These are phyloP conservation scores for Drosophila melanica DNA, from an alignment of 1,140 invertebrate genomes.

Conservation along the genomic window DNA sequence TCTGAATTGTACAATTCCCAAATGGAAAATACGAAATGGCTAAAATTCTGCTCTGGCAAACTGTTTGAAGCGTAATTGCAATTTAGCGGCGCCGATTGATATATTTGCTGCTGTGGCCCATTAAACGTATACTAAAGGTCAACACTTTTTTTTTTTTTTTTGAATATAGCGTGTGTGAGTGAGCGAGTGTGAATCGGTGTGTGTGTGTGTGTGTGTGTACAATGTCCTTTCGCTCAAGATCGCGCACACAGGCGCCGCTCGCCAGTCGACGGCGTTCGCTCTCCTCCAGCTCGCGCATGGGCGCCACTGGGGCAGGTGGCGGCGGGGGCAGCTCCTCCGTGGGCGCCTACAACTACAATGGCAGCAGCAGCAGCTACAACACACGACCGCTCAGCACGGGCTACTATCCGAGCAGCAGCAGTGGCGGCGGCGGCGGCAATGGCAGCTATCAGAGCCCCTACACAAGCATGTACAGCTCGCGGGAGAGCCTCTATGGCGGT, in stretches of 20 bases:
- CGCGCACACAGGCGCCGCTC: conserved; percentile 76
- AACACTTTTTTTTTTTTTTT: no score
- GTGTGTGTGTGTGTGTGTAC: background rate
- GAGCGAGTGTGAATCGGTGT: background rate
- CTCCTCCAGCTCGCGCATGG: conserved; percentile 71
- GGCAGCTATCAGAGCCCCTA: conserved; percentile 79
- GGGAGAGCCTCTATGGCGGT: conserved; percentile 77
- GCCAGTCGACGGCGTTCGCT: conserved; percentile 72
- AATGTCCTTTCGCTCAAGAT: conserved; percentile 84
- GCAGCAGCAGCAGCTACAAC: conserved; percentile 57
- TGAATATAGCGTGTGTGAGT: conserved; percentile 12
- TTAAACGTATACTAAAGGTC: conserved; percentile 32
- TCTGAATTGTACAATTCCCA: conserved; percentile 48
- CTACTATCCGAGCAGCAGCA: conserved; percentile 62
- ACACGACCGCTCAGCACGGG: conserved; percentile 73
- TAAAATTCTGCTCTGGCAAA: conserved; percentile 11
- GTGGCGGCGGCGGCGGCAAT: conserved; percentile 44
- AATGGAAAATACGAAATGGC: conserved; percentile 23
- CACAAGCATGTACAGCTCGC: conserved; percentile 74
- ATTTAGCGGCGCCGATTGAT: conserved; percentile 53
- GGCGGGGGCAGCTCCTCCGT: conserved; percentile 17
- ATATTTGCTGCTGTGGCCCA: conserved; percentile 29
- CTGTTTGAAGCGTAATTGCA: conserved; percentile 57
- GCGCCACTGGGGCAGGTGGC: conserved; percentile 24
- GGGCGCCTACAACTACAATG: conserved; percentile 68